phyloP scores from a whole-genome alignment of 2,888 invertebrate species.

The Romanomermis culicivorax region DNA sequence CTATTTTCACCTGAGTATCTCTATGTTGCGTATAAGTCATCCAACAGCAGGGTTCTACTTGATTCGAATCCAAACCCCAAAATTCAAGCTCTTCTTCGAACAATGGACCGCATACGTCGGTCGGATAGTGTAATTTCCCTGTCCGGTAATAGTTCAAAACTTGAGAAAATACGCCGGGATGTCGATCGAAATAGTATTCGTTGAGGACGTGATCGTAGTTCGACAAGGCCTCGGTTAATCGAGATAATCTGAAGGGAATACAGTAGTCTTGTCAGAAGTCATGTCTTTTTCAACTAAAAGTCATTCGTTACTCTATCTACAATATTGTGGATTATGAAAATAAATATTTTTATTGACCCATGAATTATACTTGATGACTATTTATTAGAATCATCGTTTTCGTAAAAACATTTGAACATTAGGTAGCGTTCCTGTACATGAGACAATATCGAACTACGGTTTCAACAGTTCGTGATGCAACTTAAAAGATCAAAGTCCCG shows the following conservation, averaged over 20 bases:
- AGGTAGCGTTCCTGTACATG: too few relatives aligned
- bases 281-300: too few relatives aligned
- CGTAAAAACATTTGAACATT: too few relatives aligned
- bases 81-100: conserved; percentile 98
- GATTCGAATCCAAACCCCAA: conserved; percentile 97
- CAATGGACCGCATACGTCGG: conserved; percentile 92
- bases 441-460: too few relatives aligned
- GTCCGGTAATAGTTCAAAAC: conserved; percentile 60
- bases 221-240: conserved; percentile 74
- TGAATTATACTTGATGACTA: too few relatives aligned
- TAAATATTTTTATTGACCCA: too few relatives aligned
- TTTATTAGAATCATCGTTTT: too few relatives aligned
- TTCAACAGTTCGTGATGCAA: too few relatives aligned
- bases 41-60: conserved; percentile 33
- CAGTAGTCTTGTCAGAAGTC: too few relatives aligned
- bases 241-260: conserved; percentile 51
- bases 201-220: conserved; percentile 95
- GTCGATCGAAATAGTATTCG: conserved; percentile 90
- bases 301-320: too few relatives aligned
- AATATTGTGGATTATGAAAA: too few relatives aligned
- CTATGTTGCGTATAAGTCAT: conserved; percentile 42
- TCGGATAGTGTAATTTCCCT: conserved; percentile 88
- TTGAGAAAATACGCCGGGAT: conserved; percentile 64
- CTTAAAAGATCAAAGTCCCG: too few relatives aligned
- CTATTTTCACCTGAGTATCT: conserved; percentile 33